These are phyloP conservation scores for Brachirus orientalis DNA, from an alignment of 2,113 vertebrate genomes.

Conservation along the genomic window DNA sequence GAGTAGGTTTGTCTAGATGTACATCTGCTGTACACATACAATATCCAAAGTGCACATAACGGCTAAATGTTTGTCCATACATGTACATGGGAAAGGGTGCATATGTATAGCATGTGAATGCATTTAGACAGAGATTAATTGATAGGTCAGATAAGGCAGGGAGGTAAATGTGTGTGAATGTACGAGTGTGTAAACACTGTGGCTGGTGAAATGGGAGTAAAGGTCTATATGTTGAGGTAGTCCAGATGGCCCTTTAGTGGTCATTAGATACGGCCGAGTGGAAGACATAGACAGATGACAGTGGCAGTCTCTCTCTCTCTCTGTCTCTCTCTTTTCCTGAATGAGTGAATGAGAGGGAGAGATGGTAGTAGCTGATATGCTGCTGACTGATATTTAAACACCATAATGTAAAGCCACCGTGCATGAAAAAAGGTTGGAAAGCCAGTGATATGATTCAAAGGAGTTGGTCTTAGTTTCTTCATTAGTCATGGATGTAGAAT, in stretches of 20 bases:
- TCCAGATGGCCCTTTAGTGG: slow-evolving; percentile 66
- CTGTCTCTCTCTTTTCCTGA: slow-evolving; percentile 6
- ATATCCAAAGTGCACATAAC: not conserved
- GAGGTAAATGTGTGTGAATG: slow-evolving; percentile 1
- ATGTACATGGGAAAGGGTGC: not conserved
- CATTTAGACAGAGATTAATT: not conserved
- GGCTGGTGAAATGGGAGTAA: slow-evolving; percentile 31
- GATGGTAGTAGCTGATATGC: slow-evolving; percentile 44
- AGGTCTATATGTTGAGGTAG: slow-evolving; percentile 46
- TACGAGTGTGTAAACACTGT: slow-evolving; percentile 19
- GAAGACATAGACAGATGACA: slow-evolving; percentile 64
- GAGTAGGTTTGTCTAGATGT: too few species aligned
- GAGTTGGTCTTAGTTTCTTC: not conserved
- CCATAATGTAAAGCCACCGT: slow-evolving; percentile 9
- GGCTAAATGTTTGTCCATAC: too few species aligned
- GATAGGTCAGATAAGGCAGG: not conserved
- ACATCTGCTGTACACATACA: not conserved
- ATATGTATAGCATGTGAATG: not conserved
- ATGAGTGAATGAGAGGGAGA: slow-evolving; percentile 19
- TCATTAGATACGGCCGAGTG: slow-evolving; percentile 67
- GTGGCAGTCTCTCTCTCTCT: slow-evolving; percentile 12
- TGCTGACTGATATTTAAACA: slow-evolving; percentile 61
- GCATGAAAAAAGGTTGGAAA: not conserved
- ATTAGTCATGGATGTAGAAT: not conserved
- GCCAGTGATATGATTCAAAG: not conserved